Conservation (phyloP, 2,113 vertebrate species). For the Lamprotornis superbus region DNA sequence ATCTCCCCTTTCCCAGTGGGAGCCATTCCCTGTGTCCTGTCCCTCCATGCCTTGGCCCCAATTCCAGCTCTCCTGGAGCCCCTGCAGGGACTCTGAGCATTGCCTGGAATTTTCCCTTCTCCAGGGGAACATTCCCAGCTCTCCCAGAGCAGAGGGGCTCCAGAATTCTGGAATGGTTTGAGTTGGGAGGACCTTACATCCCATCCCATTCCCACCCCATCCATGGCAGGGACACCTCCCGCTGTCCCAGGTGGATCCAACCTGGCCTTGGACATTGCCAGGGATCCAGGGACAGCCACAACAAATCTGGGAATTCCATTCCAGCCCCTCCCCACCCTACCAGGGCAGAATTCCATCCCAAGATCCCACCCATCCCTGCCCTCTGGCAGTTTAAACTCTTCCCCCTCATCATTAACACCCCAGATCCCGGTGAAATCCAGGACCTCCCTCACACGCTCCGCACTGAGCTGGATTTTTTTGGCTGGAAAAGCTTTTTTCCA, state of each 20-base stretch:
- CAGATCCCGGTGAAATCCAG: background rate
- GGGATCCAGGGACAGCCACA: background rate
- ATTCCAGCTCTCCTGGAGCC: too few relatives aligned
- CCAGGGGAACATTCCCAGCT: too few relatives aligned
- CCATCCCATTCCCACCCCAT: too few relatives aligned
- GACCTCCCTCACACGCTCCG: background rate
- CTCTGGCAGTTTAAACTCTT: background rate
- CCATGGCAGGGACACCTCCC: background rate
- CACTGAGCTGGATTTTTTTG: background rate
- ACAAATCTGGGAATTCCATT: background rate
- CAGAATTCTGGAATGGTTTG: too few relatives aligned
- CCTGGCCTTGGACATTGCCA: background rate
- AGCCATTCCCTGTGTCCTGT: too few relatives aligned
- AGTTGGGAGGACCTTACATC: too few relatives aligned
- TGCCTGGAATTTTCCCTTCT: too few relatives aligned
- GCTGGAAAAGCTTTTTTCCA: background rate
- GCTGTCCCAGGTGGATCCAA: rapidly evolving
- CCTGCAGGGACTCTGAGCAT: too few relatives aligned
- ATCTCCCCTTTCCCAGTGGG: too few relatives aligned
- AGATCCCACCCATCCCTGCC: background rate
- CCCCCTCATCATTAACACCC: background rate
- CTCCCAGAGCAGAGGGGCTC: too few relatives aligned
- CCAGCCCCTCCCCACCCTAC: background rate
- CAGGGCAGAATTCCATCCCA: background rate
- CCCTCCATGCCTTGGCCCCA: too few relatives aligned